Conservation (phyloP, 2,113 vertebrate genomes). For the Cyprinodon brontotheroides region DNA sequence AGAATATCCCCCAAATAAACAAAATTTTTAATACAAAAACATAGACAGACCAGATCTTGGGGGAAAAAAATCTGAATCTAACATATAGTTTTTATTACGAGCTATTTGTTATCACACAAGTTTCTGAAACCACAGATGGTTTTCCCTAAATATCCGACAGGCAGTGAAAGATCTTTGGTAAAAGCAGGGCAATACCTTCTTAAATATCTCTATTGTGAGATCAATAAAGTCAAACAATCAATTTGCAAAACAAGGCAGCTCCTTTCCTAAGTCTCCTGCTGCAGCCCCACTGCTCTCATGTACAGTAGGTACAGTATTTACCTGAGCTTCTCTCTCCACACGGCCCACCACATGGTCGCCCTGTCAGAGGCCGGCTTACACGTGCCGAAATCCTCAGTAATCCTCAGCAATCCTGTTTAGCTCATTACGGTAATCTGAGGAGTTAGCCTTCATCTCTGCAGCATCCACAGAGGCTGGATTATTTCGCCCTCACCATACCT, state of each 20-base stretch:
- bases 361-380: constrained; percentile 41
- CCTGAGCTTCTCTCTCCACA: constrained; percentile 34
- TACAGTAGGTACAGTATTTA: background rate
- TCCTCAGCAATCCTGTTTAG: constrained; percentile 61
- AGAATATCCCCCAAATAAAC: background rate
- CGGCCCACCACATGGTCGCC: constrained; percentile 40
- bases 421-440: constrained; percentile 67
- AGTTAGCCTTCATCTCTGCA: constrained; percentile 27
- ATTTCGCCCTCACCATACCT: background rate
- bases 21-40: background rate
- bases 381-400: constrained; percentile 51
- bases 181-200: too few species aligned
- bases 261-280: background rate
- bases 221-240: too few species aligned
- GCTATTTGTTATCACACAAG: too few species aligned
- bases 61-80: too few species aligned
- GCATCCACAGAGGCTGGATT: background rate
- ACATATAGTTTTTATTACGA: too few species aligned
- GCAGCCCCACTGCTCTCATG: background rate
- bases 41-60: too few species aligned
- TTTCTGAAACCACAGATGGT: too few species aligned
- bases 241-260: background rate
- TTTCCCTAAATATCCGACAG: too few species aligned
- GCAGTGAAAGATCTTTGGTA: too few species aligned
- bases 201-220: too few species aligned